A percentile compares a stretch with the other conserved stretches of the same genome.
Conservation (phyloP, 1,140 invertebrate genomes). For the Steinernema khuongi region DNA sequence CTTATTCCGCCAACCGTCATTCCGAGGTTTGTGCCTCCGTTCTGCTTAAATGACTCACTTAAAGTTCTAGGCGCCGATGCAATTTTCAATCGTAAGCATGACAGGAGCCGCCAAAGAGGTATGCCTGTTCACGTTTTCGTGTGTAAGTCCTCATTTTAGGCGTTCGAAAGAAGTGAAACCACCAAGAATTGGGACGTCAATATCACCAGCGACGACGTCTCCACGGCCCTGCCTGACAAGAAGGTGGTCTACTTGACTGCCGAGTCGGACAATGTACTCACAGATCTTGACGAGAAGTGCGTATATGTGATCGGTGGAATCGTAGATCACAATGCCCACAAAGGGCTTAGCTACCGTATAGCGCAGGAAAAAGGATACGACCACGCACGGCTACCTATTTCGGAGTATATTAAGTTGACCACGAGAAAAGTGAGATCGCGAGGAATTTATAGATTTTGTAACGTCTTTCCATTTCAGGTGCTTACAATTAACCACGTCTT, state of each 20-base stretch:
- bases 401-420: conserved; percentile 83
- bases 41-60: too few relatives aligned
- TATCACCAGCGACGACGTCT: conserved; percentile 62
- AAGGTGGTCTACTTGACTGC: conserved; percentile 84
- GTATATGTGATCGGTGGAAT: conserved; percentile 91
- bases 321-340: conserved; percentile 91
- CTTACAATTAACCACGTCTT: conserved; percentile 95
- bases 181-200: conserved; percentile 89
- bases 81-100: conserved; percentile 80
- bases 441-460: not conserved
- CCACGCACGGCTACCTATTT: conserved; percentile 82
- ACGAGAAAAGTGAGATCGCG: conserved; percentile 71
- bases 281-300: conserved; percentile 71
- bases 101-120: conserved; percentile 68
- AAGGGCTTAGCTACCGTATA: conserved; percentile 78
- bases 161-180: conserved; percentile 71
- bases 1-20: conserved; percentile 85
- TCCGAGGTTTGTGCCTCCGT: too few relatives aligned
- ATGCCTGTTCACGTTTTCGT: not conserved
- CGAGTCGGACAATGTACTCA: conserved; percentile 83
- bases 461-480: conserved; percentile 60
- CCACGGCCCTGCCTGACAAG: conserved; percentile 68
- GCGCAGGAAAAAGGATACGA: conserved; percentile 72
- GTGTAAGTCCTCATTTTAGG: conserved; percentile 22
- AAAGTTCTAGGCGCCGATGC: too few relatives aligned